Conservation (phyloP, 2,797 vertebrate species). For the Graptemys geographica region DNA sequence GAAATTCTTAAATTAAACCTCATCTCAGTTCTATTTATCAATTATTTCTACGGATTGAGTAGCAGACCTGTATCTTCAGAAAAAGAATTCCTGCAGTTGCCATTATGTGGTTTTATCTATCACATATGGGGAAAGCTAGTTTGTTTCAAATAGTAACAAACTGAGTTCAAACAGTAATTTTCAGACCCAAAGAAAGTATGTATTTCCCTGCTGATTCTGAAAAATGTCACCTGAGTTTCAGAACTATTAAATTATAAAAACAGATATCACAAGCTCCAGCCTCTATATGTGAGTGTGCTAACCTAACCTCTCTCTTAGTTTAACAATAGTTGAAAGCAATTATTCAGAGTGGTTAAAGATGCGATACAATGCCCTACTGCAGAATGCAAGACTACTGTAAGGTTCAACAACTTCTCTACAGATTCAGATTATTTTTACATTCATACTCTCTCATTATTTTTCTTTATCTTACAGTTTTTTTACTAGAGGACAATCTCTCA, state of each 20-base stretch:
- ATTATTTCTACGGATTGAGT: background rate
- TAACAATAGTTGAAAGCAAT: background rate
- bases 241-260: background rate
- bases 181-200: background rate
- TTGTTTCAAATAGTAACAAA: background rate
- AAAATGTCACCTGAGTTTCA: background rate
- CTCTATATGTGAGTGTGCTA: background rate
- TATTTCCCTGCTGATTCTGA: background rate
- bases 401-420: fast-evolving
- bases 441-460: background rate
- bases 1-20: background rate
- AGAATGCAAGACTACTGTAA: background rate
- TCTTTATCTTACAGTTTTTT: background rate
- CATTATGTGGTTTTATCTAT: background rate
- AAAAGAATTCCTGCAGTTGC: background rate
- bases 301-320: background rate
- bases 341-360: fast-evolving
- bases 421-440: background rate
- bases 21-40: background rate
- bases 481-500: background rate
- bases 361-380: fast-evolving
- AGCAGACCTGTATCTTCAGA: background rate
- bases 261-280: background rate
- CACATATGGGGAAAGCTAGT: fast-evolving
- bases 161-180: background rate